These are phyloP conservation scores for Panthera uncia DNA, from an alignment of 2,113 vertebrate species.

Conservation along the genomic window DNA sequence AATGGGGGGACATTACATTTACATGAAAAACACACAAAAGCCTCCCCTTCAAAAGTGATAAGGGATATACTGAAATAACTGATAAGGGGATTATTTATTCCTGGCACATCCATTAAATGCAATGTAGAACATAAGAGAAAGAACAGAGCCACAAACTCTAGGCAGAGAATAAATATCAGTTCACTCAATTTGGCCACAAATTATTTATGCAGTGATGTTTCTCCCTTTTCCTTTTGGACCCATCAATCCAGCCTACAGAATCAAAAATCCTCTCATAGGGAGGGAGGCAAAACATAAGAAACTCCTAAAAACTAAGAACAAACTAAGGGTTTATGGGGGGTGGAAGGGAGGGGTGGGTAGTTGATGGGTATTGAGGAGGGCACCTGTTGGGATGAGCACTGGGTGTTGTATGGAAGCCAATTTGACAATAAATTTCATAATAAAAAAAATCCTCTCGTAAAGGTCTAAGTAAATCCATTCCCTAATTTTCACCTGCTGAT, in stretches of 20 bases:
- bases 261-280: neutral
- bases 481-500: neutral
- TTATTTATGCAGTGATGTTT: neutral
- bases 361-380: no score
- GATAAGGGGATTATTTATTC: neutral
- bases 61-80: neutral
- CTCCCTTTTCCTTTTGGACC: neutral
- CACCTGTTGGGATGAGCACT: no score
- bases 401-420: no score
- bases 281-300: no score
- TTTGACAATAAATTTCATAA: no score
- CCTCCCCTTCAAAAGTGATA: neutral
- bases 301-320: no score
- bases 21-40: neutral
- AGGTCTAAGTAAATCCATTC: neutral
- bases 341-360: no score
- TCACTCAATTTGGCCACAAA: neutral
- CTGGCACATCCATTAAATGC: neutral
- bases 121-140: neutral
- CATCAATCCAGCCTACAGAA: neutral
- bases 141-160: neutral
- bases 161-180: neutral
- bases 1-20: neutral
- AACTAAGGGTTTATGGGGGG: no score
- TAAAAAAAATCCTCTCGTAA: neutral